Evolutionary conservation across 2,797 vertebrate species (phyloP).

Genomic region (Notolepis coatsorum): DNA sequence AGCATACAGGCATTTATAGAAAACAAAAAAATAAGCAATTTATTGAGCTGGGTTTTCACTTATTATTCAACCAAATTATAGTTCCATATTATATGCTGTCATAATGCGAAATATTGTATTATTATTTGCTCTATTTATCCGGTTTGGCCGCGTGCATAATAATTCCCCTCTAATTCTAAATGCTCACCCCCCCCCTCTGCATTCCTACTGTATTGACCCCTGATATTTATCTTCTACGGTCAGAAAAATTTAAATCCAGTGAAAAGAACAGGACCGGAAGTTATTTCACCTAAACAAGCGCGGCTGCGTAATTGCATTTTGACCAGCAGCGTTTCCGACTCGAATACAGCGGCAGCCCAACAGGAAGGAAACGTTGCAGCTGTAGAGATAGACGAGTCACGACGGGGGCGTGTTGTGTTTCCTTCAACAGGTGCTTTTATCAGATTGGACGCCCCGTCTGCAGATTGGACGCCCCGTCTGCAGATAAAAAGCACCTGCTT

Average conservation of each 20-base stretch:
- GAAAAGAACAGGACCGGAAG: conserved; percentile 46
- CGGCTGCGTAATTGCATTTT: conserved; percentile 47
- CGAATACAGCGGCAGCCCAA: conserved; percentile 42
- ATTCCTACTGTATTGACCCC: not conserved
- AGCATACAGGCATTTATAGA: too few species aligned
- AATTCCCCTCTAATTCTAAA: too few species aligned
- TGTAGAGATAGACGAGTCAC: conserved; percentile 56
- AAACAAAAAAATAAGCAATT: too few species aligned
- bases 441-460: conserved; percentile 65
- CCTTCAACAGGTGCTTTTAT: conserved; percentile 74
- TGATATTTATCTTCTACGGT: conserved; percentile 30
- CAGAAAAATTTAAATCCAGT: conserved; percentile 10
- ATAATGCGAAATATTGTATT: too few species aligned
- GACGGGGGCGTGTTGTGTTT: conserved; percentile 71
- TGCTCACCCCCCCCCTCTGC: not conserved
- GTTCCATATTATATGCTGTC: too few species aligned
- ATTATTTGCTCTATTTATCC: too few species aligned
- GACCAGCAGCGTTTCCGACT: conserved; percentile 53
- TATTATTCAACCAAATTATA: too few species aligned
- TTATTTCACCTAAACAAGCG: conserved; percentile 39
- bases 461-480: too few species aligned
- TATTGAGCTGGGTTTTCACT: too few species aligned
- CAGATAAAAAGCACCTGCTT: too few species aligned
- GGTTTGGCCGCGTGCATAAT: too few species aligned
- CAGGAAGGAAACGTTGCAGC: conserved; percentile 65